Conservation (phyloP, 2,797 vertebrate species). For the Dendrocincla tyrannina region DNA sequence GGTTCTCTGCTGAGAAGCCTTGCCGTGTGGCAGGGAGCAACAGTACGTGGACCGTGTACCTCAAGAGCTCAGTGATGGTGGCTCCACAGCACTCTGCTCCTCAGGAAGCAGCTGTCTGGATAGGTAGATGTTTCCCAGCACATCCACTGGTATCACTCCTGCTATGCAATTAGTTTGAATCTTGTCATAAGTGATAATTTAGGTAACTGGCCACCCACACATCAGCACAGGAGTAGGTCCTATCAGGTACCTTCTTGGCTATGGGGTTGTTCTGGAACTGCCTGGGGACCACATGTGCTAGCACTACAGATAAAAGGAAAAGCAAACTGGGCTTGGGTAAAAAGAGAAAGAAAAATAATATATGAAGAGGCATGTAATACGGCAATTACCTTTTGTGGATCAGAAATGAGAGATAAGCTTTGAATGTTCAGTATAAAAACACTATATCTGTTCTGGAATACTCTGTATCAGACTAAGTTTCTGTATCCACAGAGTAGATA, state of each 20-base stretch:
- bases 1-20: accelerated
- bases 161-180: neutral
- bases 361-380: neutral
- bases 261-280: neutral
- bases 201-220: neutral
- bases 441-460: neutral
- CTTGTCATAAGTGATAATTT: neutral
- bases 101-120: neutral
- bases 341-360: neutral
- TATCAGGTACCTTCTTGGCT: neutral
- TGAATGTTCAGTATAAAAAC: neutral
- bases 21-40: neutral
- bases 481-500: neutral
- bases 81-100: neutral
- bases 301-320: neutral
- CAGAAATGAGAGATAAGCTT: neutral
- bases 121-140: neutral
- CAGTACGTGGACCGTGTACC: accelerated
- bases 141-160: neutral
- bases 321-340: neutral
- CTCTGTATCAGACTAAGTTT: neutral
- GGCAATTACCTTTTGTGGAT: neutral
- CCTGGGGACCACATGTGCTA: accelerated
- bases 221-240: neutral
- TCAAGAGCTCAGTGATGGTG: neutral